These are phyloP conservation scores for Colletes gigas DNA, from an alignment of 1,140 invertebrate genomes.

Conservation along the genomic window DNA sequence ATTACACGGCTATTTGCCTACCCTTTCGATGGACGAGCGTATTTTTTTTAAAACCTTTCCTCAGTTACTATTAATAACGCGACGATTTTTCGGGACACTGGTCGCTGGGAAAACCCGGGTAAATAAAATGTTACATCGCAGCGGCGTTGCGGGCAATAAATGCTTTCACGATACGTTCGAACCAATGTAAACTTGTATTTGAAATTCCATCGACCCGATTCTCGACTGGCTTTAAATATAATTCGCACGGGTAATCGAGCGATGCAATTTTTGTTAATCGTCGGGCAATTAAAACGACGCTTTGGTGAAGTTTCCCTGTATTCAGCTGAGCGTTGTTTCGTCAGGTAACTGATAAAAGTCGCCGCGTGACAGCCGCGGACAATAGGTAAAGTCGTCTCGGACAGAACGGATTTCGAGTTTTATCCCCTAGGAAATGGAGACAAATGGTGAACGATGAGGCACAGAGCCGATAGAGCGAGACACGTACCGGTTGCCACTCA, in stretches of 20 bases:
- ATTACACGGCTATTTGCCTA: too few species aligned
- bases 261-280: not conserved
- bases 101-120: too few species aligned
- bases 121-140: not conserved
- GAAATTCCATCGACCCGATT: not conserved
- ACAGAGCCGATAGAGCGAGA: not conserved
- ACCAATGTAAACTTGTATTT: not conserved
- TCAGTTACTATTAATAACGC: too few species aligned
- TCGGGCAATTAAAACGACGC: not conserved
- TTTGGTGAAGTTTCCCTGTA: not conserved
- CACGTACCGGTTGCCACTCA: not conserved
- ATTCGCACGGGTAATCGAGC: not conserved
- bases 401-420: not conserved
- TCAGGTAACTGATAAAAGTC: not conserved
- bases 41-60: too few species aligned
- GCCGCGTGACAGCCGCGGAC: too few species aligned
- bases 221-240: not conserved
- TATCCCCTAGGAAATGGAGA: slow-evolving; percentile 6
- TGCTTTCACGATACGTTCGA: not conserved
- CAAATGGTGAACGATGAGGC: not conserved
- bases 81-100: too few species aligned
- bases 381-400: slow-evolving; percentile 4
- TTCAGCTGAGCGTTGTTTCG: not conserved
- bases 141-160: not conserved
- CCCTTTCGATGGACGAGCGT: too few species aligned